Evolutionary conservation across 2,888 invertebrate genomes (phyloP), one percentile per base, ranked within the genome.

Genomic region (Stenoptilia bipunctidactyla): DNA sequence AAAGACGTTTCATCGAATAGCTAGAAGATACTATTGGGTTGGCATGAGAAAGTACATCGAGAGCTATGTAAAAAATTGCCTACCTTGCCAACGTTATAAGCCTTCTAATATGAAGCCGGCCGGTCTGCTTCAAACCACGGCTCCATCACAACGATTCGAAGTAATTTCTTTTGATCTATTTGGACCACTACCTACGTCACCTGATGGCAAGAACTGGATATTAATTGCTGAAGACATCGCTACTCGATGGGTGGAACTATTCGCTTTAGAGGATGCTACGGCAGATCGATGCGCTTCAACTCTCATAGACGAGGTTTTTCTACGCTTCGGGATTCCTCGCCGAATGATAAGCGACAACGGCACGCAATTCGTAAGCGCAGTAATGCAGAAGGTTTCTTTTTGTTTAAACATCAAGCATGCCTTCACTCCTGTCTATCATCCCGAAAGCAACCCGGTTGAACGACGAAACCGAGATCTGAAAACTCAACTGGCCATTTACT

Each of bases 281-380:
- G 39, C 43, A 9, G 39, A 41, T 8, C 15, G 6, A 9, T 44
- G 44, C 34, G 40, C 43, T 10, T 8, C 10, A 10, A 36, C 37
- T 2, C 36, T 42, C 1, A 9, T 44, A 27, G 14, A 39, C 1
- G 42, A 42, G 30, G 27, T 40, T 12, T 37, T 42, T 1, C 14
- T 42, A 13, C 46, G 59, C 5, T 61, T 51, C 43, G 61, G 59
- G 2, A 30, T 53, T 5, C 56, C 57, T 1, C 30, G 60, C 9
- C 35, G 53, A 13, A 39, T 61, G 0, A 45, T 54, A 9, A 50
- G 48, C 10, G 58, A 63, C 38, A 66, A 65, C 15, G 61, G 61
- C 0, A 39, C 48, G 0, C 61, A 64, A 37, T 60, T 61, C 37
- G 45, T 62, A 1, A 50, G 54, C 1, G 52, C 47, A 0, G 38